Evolutionary conservation across 2,888 invertebrate species (phyloP), one percentile per base, ranked within the genome.

Genomic region (Ligdia adustata): DNA sequence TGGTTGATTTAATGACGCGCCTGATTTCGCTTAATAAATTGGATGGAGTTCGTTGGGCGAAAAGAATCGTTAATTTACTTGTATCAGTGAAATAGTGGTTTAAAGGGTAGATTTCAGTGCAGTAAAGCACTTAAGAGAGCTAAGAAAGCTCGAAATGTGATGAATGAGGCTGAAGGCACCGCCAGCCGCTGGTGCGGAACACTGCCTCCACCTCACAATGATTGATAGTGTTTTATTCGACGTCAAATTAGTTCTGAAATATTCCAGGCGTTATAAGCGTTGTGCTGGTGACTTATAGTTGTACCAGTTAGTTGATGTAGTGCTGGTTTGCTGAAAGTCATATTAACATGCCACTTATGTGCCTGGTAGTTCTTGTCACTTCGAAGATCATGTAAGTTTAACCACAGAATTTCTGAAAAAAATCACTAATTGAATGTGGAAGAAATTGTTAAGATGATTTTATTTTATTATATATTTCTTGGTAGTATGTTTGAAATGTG

Each of bases 71-170:
- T 34, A 26, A 24, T 38, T 18, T 13, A 34, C 5, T 39, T 48
- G 52, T 63, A 53, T 51, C 39, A 47, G 50, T 41, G 43, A 38
- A 44, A 29, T 27, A 39, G 28, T 41, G n/a, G 24, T 38, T 9
- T 5, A 12, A 31, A n/a, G 11, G 49, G 41, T 55, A 40, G 40
- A 42, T 45, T 51, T 38, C 12, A 52, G 43, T 45, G 52, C 45
- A 46, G 46, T 74, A 72, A 75, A 81, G 84, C 83, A 86, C 87
- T 88, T 85, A 81, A 73, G 72, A 76, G 52, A 37, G 44, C 49
- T 53, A 42, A 55, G 48, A 53, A 74, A 74, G 75, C 70, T 85
- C 79, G 80, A 83, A 85, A 81, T 84, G 81, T 88, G 89, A 88
- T 87, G 84, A 82, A 87, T 80, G 84, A 79, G 79, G 64, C 11